Base-by-base conservation (phyloP, 2,888 invertebrate genomes). In the Oligia fasciuncula region DNA sequence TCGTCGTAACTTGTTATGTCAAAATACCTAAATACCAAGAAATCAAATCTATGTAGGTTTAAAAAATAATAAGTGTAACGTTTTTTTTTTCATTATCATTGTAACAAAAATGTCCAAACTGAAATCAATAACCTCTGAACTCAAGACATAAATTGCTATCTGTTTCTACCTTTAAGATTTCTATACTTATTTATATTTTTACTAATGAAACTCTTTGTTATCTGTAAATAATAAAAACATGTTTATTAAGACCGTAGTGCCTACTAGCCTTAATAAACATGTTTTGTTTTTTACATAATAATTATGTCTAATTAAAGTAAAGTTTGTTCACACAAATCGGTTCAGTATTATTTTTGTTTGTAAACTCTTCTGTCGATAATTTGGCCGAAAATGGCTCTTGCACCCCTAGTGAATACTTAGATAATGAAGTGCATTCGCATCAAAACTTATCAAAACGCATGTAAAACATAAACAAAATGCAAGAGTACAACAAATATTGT, bases 101-200 rank as follows among this genome's bases (percentile, higher is more conserved):
- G 1, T 43, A 17, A 74, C 29, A 46, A 17, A 51, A 1, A n/a
- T 19, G 4, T 54, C 17, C 35, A 43, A 54, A 54, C 35, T n/a
- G 43, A 80, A 68, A 80, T 66, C 23, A 62, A 51, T 70, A 29
- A 81, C 60, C 65, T 80, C 9, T 80, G 73, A 63, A 49, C 62
- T 73, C 19, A 54, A 66, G 49, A 67, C 29, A 54, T 40, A 71
- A 2, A 29, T 13, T 29, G 17, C 5, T 35, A 5, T 40, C 3
- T n/a, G 29, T 60, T 71, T 35, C 1, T 43, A 8, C 19, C 4
- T n/a, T 35, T 49, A 19, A 19, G 5, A 0, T n/a, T 46, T n/a
- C n/a, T n/a, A n/a, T 23, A 35, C 40, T n/a, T 40, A 4, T 19
- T 14, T 46, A n/a, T 29, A 11, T 23, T 40, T 60, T 66, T 40